These are phyloP conservation scores for Leptodirus hochenwartii DNA, from an alignment of 2,888 invertebrate species.

Conservation along the genomic window DNA sequence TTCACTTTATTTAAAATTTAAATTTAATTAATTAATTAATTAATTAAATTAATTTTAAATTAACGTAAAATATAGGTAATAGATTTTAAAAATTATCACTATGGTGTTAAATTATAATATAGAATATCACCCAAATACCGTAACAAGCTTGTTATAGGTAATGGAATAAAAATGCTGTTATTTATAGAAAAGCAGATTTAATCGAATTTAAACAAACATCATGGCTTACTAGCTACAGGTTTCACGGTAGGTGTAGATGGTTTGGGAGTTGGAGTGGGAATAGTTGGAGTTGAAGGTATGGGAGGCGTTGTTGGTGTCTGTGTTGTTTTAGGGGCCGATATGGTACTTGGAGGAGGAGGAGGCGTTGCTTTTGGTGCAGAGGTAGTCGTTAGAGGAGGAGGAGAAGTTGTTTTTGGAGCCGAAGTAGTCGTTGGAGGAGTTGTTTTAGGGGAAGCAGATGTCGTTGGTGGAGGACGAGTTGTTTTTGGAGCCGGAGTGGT, in stretches of 20 bases:
- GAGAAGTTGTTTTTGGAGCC: background rate
- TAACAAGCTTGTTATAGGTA: no score
- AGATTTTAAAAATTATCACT: no score
- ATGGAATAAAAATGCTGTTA: no score
- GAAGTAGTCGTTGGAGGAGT: background rate
- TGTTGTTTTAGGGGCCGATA: constrained; percentile 2
- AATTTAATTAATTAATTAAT: no score
- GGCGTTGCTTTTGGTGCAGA: constrained; percentile 2
- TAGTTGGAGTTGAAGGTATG: constrained; percentile 5
- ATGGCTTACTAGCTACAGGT: constrained; percentile 6
- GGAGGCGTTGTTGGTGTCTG: constrained; percentile 7
- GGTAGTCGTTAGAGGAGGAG: background rate
- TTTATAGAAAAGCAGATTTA: no score
- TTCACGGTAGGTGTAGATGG: constrained; percentile 4
- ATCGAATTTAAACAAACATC: no score
- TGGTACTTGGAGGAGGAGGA: constrained; percentile 6
- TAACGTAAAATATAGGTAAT: no score
- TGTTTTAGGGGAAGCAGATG: constrained; percentile 5
- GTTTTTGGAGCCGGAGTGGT: constrained; percentile 5
- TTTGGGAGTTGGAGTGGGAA: constrained; percentile 8
- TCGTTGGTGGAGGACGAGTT: background rate
- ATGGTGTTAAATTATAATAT: no score
- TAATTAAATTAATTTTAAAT: no score
- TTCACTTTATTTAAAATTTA: no score
- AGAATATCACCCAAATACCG: no score